Evolutionary conservation across 2,113 vertebrate genomes (phyloP).

Genomic region (Sturnus vulgaris): DNA sequence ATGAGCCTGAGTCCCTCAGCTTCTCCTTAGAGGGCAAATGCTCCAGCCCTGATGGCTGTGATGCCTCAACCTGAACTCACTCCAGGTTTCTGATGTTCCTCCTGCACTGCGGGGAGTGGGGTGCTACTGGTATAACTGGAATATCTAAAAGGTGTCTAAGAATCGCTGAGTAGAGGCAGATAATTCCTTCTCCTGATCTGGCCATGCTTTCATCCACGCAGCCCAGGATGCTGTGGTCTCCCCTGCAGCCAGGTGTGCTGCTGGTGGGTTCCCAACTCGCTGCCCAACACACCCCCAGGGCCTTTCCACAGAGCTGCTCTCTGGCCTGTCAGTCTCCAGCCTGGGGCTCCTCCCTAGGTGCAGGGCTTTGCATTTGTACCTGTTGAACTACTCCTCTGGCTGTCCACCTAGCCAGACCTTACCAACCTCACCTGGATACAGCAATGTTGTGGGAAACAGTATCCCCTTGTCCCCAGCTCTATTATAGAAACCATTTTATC

Average conservation of each 20-base stretch:
- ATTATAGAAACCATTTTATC: neutral
- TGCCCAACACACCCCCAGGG: neutral
- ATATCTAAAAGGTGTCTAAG: neutral
- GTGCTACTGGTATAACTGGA: neutral
- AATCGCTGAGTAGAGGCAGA: neutral
- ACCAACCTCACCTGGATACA: neutral
- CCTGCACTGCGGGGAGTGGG: neutral
- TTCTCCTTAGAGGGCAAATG: neutral
- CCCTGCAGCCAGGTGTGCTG: neutral
- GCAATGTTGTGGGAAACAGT: neutral
- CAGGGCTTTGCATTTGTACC: neutral
- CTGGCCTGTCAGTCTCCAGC: neutral
- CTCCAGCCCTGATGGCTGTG: neutral
- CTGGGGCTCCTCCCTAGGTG: neutral
- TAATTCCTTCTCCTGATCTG: neutral
- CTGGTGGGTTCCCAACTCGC: neutral
- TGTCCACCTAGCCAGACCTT: neutral
- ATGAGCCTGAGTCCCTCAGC: neutral
- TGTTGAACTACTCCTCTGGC: neutral
- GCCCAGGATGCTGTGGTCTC: neutral
- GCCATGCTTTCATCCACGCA: neutral
- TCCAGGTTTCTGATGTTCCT: neutral
- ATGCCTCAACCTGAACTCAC: neutral
- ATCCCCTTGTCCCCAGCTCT: neutral
- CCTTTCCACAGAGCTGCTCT: neutral